Evolutionary conservation across 2,797 vertebrate species (phyloP).

Genomic region (Erethizon dorsatum): DNA sequence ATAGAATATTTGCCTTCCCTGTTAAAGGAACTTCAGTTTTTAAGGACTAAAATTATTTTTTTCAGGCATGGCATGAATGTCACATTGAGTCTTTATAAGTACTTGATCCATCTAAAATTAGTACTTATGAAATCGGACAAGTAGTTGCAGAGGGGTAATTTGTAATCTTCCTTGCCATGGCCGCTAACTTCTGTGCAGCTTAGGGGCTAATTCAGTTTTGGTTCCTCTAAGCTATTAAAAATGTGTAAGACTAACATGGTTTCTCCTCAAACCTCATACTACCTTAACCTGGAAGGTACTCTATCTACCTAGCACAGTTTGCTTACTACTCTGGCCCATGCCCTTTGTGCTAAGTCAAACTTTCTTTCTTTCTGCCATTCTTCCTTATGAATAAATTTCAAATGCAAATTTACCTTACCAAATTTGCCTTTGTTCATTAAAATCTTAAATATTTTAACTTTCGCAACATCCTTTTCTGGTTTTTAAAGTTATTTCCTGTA

Average conservation of each 20-base stretch:
- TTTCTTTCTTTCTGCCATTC: background rate
- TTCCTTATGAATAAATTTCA: constrained; percentile 13
- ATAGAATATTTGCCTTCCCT: background rate
- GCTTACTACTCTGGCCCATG: background rate
- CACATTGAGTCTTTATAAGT: background rate
- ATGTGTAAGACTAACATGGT: background rate
- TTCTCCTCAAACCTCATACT: background rate
- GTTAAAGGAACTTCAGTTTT: background rate
- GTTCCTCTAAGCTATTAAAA: background rate
- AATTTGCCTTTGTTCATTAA: background rate
- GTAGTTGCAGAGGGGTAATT: background rate
- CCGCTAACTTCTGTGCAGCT: background rate
- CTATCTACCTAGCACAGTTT: background rate
- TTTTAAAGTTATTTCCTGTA: constrained; percentile 56
- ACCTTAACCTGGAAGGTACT: background rate
- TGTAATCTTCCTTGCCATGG: background rate
- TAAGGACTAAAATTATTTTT: background rate
- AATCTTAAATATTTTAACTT: constrained; percentile 44
- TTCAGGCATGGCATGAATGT: background rate
- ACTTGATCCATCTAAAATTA: background rate
- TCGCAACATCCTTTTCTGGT: constrained; percentile 3
- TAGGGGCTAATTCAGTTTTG: background rate
- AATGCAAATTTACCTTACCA: background rate
- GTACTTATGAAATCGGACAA: background rate
- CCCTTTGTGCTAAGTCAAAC: background rate